These are phyloP conservation scores for Pipistrellus pipistrellus DNA, from an alignment of 2,797 vertebrate species.

Conservation along the genomic window DNA sequence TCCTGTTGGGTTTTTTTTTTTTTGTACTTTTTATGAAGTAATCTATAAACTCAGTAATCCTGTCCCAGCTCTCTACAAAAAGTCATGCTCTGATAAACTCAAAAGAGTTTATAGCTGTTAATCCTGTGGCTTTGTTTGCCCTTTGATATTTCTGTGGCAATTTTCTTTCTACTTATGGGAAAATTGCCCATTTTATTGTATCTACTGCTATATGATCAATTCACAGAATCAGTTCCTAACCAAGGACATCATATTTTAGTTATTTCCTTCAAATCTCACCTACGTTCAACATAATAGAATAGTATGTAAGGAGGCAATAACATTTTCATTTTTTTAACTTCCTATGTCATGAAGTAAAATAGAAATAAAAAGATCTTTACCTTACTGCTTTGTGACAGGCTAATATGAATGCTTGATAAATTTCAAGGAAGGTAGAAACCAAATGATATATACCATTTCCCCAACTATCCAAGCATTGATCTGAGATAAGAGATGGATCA, in stretches of 20 bases:
- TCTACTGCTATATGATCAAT: slow-evolving; percentile 5
- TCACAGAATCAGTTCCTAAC: slow-evolving; percentile 64
- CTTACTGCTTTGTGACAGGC: not conserved
- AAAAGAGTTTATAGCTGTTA: slow-evolving; percentile 24
- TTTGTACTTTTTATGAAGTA: slow-evolving; percentile 60
- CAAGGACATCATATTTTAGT: slow-evolving; percentile 36
- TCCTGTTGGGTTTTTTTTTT: not conserved
- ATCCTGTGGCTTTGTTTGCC: slow-evolving; percentile 40
- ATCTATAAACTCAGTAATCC: slow-evolving; percentile 63
- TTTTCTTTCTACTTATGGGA: not conserved
- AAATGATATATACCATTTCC: not conserved
- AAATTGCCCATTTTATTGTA: slow-evolving; percentile 64
- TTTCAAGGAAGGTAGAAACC: not conserved
- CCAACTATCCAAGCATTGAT: not conserved
- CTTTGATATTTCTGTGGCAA: slow-evolving; percentile 59
- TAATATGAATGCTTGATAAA: not conserved
- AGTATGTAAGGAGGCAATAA: not conserved
- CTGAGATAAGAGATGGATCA: not conserved
- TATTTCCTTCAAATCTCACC: slow-evolving; percentile 33
- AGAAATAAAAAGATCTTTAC: slow-evolving; percentile 23
- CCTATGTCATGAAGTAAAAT: not conserved
- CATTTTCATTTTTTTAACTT: not conserved
- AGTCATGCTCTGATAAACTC: slow-evolving; percentile 54
- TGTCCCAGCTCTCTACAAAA: slow-evolving; percentile 53
- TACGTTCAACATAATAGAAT: slow-evolving; percentile 3